Conservation (phyloP, 1,140 invertebrate genomes). For the Drosophila simulans region DNA sequence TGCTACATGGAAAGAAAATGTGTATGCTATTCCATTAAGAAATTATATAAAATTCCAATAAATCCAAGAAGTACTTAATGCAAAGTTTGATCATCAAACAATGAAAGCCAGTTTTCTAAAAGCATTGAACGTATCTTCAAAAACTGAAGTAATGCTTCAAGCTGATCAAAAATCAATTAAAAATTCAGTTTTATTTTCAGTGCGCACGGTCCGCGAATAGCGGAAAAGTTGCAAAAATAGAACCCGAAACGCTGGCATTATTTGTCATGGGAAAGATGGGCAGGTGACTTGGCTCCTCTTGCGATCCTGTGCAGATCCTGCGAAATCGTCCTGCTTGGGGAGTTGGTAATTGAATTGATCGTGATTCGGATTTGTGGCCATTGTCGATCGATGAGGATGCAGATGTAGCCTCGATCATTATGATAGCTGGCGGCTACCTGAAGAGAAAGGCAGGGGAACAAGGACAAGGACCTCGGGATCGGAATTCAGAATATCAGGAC, state of each 20-base stretch:
- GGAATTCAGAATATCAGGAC: background rate
- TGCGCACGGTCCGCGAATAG: conserved; percentile 4
- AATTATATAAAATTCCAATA: no score
- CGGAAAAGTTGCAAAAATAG: background rate
- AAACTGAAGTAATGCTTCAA: no score
- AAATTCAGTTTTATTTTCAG: background rate
- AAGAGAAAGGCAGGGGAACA: background rate
- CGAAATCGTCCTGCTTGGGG: conserved; percentile 40
- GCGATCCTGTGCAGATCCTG: conserved; percentile 24
- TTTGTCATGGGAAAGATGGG: conserved; percentile 69
- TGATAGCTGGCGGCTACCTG: conserved; percentile 62
- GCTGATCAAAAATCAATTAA: background rate
- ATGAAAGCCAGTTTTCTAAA: background rate
- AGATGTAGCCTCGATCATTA: conserved; percentile 52
- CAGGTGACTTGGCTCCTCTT: conserved; percentile 59
- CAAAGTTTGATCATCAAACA: background rate
- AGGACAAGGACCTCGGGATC: background rate
- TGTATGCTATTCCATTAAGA: no score
- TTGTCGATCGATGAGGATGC: conserved; percentile 51
- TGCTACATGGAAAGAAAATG: conserved; percentile 6
- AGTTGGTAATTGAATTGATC: conserved; percentile 80
- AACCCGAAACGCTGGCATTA: background rate
- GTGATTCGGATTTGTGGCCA: conserved; percentile 72
- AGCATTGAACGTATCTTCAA: no score
- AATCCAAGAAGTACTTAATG: background rate